Conservation (phyloP, 2,888 invertebrate species). For the Icerya purchasi region DNA sequence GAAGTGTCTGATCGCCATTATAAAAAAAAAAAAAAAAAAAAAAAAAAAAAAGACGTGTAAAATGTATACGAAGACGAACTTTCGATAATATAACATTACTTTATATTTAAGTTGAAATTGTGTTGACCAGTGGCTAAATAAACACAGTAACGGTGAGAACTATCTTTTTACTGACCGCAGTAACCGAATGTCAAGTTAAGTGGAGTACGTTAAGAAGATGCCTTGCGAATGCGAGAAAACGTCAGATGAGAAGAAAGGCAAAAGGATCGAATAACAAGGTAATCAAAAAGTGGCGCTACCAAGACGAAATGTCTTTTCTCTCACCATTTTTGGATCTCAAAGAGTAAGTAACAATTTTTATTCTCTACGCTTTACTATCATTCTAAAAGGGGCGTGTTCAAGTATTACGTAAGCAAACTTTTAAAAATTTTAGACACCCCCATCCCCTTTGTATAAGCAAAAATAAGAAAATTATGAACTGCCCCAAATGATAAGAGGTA, state of each 20-base stretch:
- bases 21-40: too few relatives aligned
- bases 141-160: too few relatives aligned
- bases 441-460: too few relatives aligned
- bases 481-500: too few relatives aligned
- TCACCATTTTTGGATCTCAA: conserved; percentile 10
- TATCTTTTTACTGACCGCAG: too few relatives aligned
- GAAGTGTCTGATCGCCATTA: too few relatives aligned
- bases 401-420: conserved; percentile 1
- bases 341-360: conserved; percentile 7
- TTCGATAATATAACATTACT: too few relatives aligned
- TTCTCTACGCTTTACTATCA: not conserved
- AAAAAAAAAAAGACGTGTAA: too few relatives aligned
- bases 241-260: conserved; percentile 8
- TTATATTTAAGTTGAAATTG: too few relatives aligned
- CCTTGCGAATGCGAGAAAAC: conserved; percentile 10
- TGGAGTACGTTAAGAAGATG: conserved; percentile 11
- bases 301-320: conserved; percentile 11
- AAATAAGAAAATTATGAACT: too few relatives aligned
- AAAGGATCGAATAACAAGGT: conserved; percentile 2
- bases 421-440: not conserved
- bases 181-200: conserved; percentile 12
- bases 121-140: too few relatives aligned
- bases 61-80: too few relatives aligned
- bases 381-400: not conserved
- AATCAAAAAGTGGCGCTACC: conserved; percentile 12